phyloP scores from a whole-genome alignment of 2,888 invertebrate genomes.

The Melipona bicolor region DNA sequence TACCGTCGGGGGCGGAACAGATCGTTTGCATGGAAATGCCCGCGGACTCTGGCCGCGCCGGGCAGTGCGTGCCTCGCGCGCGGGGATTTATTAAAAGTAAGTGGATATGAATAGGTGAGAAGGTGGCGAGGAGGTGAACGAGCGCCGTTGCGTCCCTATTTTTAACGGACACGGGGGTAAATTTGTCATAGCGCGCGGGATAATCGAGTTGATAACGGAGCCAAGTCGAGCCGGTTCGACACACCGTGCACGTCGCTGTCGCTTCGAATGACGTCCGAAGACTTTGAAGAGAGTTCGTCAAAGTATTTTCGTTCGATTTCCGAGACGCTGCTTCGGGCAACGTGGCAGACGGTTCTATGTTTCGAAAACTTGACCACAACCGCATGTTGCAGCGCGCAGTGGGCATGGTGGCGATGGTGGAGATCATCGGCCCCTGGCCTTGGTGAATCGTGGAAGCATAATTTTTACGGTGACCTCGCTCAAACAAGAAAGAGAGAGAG shows the following conservation, averaged over 20 bases:
- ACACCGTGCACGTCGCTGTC: no score
- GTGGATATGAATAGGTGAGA: neutral
- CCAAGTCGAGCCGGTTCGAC: neutral
- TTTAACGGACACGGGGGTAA: neutral
- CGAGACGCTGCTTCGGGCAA: neutral
- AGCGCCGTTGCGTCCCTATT: no score
- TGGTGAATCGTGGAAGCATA: conserved; percentile 72
- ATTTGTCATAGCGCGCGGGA: neutral
- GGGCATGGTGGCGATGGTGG: neutral
- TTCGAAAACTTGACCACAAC: neutral
- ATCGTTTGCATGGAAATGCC: conserved; percentile 23
- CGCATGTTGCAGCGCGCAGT: no score
- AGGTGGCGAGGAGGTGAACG: no score
- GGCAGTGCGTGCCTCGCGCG: no score
- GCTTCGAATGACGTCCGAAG: no score
- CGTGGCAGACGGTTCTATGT: neutral
- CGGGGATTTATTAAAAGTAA: neutral
- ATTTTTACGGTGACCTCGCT: conserved; percentile 79
- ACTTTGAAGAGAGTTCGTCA: no score
- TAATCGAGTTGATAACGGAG: neutral
- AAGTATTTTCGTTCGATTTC: no score
- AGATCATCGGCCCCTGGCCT: conserved; percentile 54
- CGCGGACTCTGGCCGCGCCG: neutral
- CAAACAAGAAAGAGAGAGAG: conserved; percentile 39
- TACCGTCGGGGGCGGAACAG: neutral